Percentiles rank a stretch among this genome's conserved stretches.
phyloP scores from a whole-genome alignment of 2,888 invertebrate genomes.

The Amphipyra tragopoginis region DNA sequence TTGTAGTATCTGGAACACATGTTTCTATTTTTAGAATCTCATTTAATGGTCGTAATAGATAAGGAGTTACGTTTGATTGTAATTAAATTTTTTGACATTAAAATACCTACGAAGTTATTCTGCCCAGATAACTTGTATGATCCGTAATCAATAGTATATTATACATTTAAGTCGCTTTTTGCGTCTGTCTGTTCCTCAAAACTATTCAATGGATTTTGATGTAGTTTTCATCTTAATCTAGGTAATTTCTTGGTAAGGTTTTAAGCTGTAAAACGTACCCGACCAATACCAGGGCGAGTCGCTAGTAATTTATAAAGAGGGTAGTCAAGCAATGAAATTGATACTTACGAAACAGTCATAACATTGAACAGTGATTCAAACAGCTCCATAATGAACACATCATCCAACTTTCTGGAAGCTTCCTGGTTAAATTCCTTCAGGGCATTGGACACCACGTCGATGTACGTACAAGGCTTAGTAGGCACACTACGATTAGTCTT shows the following conservation, averaged over 20 bases:
- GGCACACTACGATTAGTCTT: slow-evolving; percentile 97
- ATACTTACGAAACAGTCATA: slow-evolving; percentile 90
- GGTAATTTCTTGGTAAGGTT: too few species aligned
- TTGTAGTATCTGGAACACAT: slow-evolving; percentile 90
- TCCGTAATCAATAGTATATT: too few species aligned
- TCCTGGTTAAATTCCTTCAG: slow-evolving; percentile 90
- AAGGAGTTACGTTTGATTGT: slow-evolving; percentile 22
- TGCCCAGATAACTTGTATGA: not conserved
- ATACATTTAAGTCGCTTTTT: too few species aligned
- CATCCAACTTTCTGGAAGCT: slow-evolving; percentile 79
- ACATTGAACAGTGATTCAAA: slow-evolving; percentile 83
- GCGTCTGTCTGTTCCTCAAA: too few species aligned
- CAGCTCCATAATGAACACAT: slow-evolving; percentile 74
- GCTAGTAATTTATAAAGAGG: too few species aligned
- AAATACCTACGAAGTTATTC: slow-evolving; percentile 10
- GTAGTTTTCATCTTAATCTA: too few species aligned
- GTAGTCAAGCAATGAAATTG: not conserved
- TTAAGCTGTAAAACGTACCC: too few species aligned
- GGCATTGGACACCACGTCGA: slow-evolving; percentile 91
- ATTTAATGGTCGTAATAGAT: slow-evolving; percentile 27
- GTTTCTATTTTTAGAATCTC: slow-evolving; percentile 38
- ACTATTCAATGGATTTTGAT: too few species aligned
- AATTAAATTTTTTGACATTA: slow-evolving; percentile 22
- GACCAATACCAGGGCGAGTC: too few species aligned
- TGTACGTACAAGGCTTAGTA: slow-evolving; percentile 94